Base-by-base conservation (phyloP, 2,113 vertebrate genomes). In the Anguilla rostrata region DNA sequence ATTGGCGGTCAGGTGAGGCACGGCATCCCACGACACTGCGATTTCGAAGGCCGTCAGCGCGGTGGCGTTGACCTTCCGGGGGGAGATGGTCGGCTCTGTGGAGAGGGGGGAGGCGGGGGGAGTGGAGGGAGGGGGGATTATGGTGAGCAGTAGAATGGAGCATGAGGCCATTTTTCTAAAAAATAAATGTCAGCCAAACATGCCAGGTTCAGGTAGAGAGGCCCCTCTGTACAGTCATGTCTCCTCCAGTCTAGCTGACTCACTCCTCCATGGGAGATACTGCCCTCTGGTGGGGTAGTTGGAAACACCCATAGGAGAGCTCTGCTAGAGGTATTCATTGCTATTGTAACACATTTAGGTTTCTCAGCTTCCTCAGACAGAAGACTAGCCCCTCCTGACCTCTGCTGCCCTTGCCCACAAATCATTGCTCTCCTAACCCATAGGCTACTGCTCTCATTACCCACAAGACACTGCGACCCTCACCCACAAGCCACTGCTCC, bases 11-110 rank as follows among this genome's bases (percentile, higher is more conserved):
- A 93, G 93, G 89, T 95, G 95, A 88, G 95, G 96, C 71, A 98
- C 95, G 0, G 97, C 93, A 18, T 98, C 97, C 98, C 98, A 99
- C 29, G 95, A 97, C 85, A 99, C 97, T 3, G 96, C 96, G 93
- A 99, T 96, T 87, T 99, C 98, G 0, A 97, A 98, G 83, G 98
- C 97, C 0, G 96, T 95, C 29, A 97, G 90, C 0, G 95, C 96
- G 2, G 96, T 97, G 89, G 97, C 96, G 2, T 92, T 97, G 82
- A 99, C 95, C 88, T 92, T 95, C 29, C 95, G 92, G 0, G 98
- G 98, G 86, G 96, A 95, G 81, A 93, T 94, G 16, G 93, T 98
- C 0, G 98, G 98, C 90, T 98, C 98, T 99, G 43, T 83, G 92
- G 82, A 75, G 40, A 11, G 49, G 11, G 12, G 49, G 49, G 12